Base-by-base conservation (phyloP, 2,113 vertebrate genomes). In the Hyperopisus bebe region DNA sequence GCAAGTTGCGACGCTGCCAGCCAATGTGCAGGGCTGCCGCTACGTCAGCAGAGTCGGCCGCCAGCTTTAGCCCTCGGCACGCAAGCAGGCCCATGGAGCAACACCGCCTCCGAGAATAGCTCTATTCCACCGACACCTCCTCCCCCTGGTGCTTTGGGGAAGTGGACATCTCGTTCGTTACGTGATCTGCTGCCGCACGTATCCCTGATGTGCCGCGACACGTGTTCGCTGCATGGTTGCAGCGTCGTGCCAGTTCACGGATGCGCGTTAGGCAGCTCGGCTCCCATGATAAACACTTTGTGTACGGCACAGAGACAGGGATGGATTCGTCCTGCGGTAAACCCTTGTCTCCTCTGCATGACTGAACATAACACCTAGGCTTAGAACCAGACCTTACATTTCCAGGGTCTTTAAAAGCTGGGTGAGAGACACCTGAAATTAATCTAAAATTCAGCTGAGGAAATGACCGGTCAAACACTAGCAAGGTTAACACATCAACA, bases 41-140 rank as follows among this genome's bases (percentile, higher is more conserved):
- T 58, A 84, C 86, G 74, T 50, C 62, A 90, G 74, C 74, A 70
- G n/a, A 44, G 55, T 21, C 11, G 0, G 6, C 24, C 87, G 88
- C 90, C 74, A 80, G 53, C 35, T 83, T 89, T 62, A 89, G 66
- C 9, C 44, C 55, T 88, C 85, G 88, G 89, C 82, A 77, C 48
- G 86, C 66, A 88, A 90, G 89, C 89, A 77, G 87, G 90, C 87
- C 74, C 44, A 9, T 4, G 74, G 74, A 48, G 74, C 53, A 5
- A 44, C 39, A 88, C 19, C 77, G 51, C 70, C 87, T 90, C 90
- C 50, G 44, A 51, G 90, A 87, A 87, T 74, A 80, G 85, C 46
- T 77, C 89, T 48, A 6, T 58, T 55, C 48, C 85, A 87, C 66
- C n/a, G 62, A 70, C n/a, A 55, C 85, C 86, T 31, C 89, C 47